Percentiles rank a stretch among this genome's conserved stretches.
Evolutionary conservation across 2,113 vertebrate genomes (phyloP).

Genomic region (Nicator chloris): DNA sequence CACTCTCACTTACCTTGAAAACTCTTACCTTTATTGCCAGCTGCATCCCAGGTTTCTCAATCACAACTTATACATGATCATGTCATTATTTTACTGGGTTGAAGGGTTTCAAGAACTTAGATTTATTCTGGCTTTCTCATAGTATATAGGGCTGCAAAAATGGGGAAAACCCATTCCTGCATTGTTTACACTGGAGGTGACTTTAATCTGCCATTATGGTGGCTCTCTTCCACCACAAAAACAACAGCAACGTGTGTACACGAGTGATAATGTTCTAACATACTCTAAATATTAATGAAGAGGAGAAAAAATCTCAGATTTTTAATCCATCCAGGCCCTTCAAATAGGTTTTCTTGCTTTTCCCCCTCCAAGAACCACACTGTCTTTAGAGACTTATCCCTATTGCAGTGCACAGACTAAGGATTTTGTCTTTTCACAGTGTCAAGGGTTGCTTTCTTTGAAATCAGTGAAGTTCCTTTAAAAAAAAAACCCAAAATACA

Average conservation of each 20-base stretch:
- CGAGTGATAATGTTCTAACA: not conserved
- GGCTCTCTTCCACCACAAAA: not conserved
- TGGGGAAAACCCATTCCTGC: not conserved
- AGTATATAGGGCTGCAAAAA: not conserved
- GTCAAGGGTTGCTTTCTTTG: not conserved
- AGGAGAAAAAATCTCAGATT: not conserved
- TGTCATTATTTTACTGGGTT: not conserved
- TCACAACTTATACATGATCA: not conserved
- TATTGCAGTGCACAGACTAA: not conserved
- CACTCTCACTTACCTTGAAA: not conserved
- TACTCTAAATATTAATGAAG: not conserved
- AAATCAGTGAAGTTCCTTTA: not conserved
- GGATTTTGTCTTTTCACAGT: not conserved
- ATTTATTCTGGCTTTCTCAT: not conserved
- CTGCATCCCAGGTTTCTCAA: not conserved
- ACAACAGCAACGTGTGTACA: not conserved
- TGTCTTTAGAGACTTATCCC: not conserved
- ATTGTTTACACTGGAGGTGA: not conserved
- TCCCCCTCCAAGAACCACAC: fast-evolving
- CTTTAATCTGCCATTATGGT: not conserved
- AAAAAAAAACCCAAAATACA: not conserved
- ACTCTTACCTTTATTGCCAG: not conserved
- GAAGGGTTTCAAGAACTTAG: not conserved
- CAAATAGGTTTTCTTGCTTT: not conserved
- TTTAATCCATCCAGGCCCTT: not conserved